Base-by-base conservation (phyloP, 2,113 vertebrate genomes). In the Brachypodius melanocephalos region DNA sequence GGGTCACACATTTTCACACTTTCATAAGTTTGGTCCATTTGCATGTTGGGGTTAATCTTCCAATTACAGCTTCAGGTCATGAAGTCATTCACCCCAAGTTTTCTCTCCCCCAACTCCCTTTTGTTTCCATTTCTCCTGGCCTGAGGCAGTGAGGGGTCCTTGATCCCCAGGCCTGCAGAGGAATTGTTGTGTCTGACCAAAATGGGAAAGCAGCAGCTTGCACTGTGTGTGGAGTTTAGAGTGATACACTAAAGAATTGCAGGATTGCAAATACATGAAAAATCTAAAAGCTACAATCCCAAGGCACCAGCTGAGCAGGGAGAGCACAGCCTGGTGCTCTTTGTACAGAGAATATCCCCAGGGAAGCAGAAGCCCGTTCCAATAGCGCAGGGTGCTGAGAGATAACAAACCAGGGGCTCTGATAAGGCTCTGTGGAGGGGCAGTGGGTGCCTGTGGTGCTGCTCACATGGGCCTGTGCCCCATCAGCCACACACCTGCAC, bases 301-400 rank as follows among this genome's bases (percentile, higher is more conserved):
- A 24, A 25, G 34, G 57, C 26, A 24, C 10, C n/a, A 59, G n/a
- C 45, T 11, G 40, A 57, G 57, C 10, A 9, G 12, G 28, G 49
- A 55, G 32, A 74, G 75, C 65, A 14, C 29, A 21, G 65, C 49
- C 51, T 13, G 34, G 6, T 19, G 29, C 72, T 40, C 69, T 59
- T 15, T 7, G 78, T 2, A 5, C 21, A 17, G 36, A 5, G 2
- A 62, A 15, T 29, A 63, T 61, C 58, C 75, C 12, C 20, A 46
- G 49, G 73, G 85, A 38, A 71, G 45, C 75, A 72, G 77, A 24
- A 57, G 10, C 48, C 66, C 14, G 12, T 31, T 31, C 26, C 10
- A 38, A 34, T 43, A 88, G 46, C 3, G 4, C 29, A 17, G 1
- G 1, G 3, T 43, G 72, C 38, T 7, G 0, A 0, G 28, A 87